phyloP scores from a whole-genome alignment of 2,113 vertebrate species.

The Willisornis vidua region DNA sequence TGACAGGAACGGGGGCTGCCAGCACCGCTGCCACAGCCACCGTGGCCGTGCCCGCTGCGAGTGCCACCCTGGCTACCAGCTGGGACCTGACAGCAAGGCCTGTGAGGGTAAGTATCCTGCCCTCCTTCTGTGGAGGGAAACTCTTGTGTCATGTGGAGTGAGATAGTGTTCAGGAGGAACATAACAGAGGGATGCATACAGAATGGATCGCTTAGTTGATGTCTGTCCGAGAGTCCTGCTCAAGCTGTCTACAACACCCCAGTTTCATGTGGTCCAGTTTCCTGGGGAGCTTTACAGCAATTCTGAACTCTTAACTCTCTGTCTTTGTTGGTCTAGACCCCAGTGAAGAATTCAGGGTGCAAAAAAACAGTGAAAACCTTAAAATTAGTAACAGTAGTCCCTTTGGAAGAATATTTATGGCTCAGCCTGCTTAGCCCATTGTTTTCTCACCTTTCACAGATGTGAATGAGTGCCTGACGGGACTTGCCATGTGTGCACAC shows the following conservation, averaged over 20 bases:
- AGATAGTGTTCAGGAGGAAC: rapidly evolving
- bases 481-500: constrained; percentile 81
- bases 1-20: constrained; percentile 86
- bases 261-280: rapidly evolving
- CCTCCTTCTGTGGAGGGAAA: rapidly evolving
- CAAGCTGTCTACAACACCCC: rapidly evolving
- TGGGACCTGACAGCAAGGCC: constrained; percentile 78
- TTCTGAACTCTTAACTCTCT: not conserved
- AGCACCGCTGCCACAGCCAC: constrained; percentile 35
- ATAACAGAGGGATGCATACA: rapidly evolving
- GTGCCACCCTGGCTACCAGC: constrained; percentile 81
- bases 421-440: rapidly evolving
- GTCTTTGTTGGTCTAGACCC: not conserved
- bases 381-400: rapidly evolving
- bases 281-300: not conserved
- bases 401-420: rapidly evolving
- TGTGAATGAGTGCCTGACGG: constrained; percentile 83
- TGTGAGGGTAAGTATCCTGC: constrained; percentile 80
- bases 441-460: constrained; percentile 70
- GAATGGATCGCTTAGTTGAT: rapidly evolving
- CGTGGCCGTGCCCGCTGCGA: constrained; percentile 72
- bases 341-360: rapidly evolving
- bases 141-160: rapidly evolving
- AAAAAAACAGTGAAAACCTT: not conserved
- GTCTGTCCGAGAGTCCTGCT: not conserved